Base-by-base conservation (phyloP, 1,140 invertebrate species). In the Pogonognathellus flavescens region DNA sequence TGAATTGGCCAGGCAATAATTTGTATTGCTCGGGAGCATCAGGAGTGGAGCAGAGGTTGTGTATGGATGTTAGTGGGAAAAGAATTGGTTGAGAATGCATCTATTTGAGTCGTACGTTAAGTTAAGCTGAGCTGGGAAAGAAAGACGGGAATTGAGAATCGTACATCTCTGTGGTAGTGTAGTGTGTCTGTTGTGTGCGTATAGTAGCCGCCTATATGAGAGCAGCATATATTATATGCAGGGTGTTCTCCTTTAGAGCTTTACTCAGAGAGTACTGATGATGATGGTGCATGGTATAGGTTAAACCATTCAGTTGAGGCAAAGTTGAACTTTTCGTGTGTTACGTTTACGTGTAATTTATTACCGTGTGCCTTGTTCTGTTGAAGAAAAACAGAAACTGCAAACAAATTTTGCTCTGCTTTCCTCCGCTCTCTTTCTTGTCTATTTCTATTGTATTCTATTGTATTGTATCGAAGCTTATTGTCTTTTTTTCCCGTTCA, bases 331-430 rank as follows among this genome's bases (percentile, higher is more conserved):
- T 84, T 84, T 84, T 83, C 59, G 55, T 76, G 85, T 82, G 50
- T 59, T 83, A 72, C 84, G 80, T 85, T 86, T 85, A 86, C 85
- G 87, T 88, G 87, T 88, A 88, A 88, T 88, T 88, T 88, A 88
- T 88, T 86, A 60, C 85, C 85, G 81, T 86, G 85, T 85, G 87
- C 84, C 83, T 86, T 84, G 76, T 60, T 57, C 83, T 81, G 13
- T 53, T 80, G 66, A 85, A 72, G 86, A 88, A 86, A 83, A 88
- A 86, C 83, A 80, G 85, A 82, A 86, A 86, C 83, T 88, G 85
- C 62, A 88, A 88, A 88, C 85, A 88, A 88, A 88, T 88, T 88
- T 88, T 84, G 53, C 76, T 57, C 11, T 70, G 59, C 85, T 83
- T 85, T 85, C 81, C 86, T 80, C 16, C 52, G 18, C 59, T 16